phyloP scores from a whole-genome alignment of 2,113 vertebrate species.

The Bufo bufo region DNA sequence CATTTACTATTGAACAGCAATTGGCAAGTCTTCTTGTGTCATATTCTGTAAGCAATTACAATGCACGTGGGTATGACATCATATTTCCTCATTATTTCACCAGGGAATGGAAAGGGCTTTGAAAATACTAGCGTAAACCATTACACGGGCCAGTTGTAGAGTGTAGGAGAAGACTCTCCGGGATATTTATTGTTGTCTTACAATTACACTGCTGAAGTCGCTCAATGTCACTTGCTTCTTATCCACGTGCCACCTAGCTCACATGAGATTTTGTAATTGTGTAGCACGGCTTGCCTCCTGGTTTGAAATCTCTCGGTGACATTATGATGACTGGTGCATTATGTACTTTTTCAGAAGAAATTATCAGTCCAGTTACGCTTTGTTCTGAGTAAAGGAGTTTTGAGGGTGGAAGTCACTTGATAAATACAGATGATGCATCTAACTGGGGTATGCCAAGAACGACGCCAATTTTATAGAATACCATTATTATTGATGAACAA shows the following conservation, averaged over 20 bases:
- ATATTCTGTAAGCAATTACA: not conserved
- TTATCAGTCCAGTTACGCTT: not conserved
- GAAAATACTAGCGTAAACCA: slow-evolving; percentile 31
- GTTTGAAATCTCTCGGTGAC: slow-evolving; percentile 16
- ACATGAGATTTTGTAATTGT: slow-evolving; percentile 38
- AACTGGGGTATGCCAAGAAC: not conserved
- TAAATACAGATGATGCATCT: not conserved
- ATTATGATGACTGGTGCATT: not conserved
- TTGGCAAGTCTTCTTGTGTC: slow-evolving; percentile 38
- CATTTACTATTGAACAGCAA: not conserved
- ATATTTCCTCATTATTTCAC: slow-evolving; percentile 41
- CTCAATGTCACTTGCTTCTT: slow-evolving; percentile 22
- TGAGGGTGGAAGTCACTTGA: not conserved
- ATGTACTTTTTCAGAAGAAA: not conserved
- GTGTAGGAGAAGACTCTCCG: slow-evolving; percentile 8
- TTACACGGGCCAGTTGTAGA: slow-evolving; percentile 27
- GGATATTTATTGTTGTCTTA: slow-evolving; percentile 47
- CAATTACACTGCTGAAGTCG: slow-evolving; percentile 33
- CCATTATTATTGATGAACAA: too few species aligned
- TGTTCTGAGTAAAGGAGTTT: not conserved
- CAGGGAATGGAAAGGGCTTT: slow-evolving; percentile 30
- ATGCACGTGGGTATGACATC: slow-evolving; percentile 52
- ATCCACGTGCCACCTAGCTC: slow-evolving; percentile 26
- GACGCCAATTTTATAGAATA: too few species aligned
- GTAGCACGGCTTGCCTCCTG: not conserved